Conservation (phyloP, 2,113 vertebrate genomes). For the Hippocampus comes region DNA sequence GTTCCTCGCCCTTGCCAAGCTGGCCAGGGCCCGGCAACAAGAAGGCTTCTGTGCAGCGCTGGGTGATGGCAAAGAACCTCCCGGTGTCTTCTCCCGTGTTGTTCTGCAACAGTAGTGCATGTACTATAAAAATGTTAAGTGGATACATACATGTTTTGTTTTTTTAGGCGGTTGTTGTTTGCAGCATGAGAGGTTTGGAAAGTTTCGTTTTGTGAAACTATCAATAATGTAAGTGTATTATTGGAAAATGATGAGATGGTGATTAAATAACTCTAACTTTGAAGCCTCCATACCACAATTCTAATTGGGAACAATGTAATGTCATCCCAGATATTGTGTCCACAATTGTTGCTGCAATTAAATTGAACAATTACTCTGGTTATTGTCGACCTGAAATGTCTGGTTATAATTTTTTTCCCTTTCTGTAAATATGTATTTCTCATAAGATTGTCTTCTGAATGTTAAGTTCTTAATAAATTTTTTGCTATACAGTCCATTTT, state of each 20-base stretch:
- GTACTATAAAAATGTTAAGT: slow-evolving; percentile 12
- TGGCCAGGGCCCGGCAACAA: slow-evolving; percentile 80
- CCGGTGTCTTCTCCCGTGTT: slow-evolving; percentile 86
- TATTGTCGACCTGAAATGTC: background rate
- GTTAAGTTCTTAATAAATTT: slow-evolving; percentile 53
- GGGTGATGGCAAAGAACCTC: slow-evolving; percentile 83
- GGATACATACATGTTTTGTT: background rate
- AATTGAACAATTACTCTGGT: background rate
- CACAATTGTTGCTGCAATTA: background rate
- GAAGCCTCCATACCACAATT: background rate
- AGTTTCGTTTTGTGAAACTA: background rate
- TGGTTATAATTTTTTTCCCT: slow-evolving; percentile 1
- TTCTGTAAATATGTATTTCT: slow-evolving; percentile 53
- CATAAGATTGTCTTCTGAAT: slow-evolving; percentile 21
- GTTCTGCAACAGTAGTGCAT: slow-evolving; percentile 70
- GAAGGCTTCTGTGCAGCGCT: slow-evolving; percentile 85
- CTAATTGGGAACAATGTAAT: background rate
- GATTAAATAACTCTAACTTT: background rate
- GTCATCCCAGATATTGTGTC: background rate
- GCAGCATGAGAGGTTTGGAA: background rate
- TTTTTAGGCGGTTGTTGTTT: background rate
- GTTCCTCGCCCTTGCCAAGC: slow-evolving; percentile 82
- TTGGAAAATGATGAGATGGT: background rate
- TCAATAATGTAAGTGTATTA: background rate
- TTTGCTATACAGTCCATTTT: slow-evolving; percentile 30